These are phyloP conservation scores for Melierax canorus DNA, from an alignment of 2,113 vertebrate genomes.

Conservation along the genomic window DNA sequence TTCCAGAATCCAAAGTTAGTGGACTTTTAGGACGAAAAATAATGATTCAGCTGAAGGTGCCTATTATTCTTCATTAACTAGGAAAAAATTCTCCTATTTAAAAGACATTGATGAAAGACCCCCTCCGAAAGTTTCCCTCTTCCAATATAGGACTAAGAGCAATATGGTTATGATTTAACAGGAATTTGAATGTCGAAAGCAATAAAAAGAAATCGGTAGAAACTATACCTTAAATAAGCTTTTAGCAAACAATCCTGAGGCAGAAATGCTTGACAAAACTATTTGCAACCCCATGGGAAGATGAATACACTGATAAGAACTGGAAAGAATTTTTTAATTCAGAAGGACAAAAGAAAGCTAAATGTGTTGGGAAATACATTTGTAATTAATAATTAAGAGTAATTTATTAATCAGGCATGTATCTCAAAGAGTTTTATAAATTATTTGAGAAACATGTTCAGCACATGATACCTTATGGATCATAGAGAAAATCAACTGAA, in stretches of 20 bases:
- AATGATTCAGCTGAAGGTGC: background rate
- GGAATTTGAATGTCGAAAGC: background rate
- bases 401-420: background rate
- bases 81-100: background rate
- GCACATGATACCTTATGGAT: background rate
- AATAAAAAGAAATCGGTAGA: background rate
- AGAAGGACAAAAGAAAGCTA: background rate
- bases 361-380: background rate
- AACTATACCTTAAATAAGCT: background rate
- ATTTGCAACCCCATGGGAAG: background rate
- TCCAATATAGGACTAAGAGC: background rate
- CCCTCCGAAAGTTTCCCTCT: background rate
- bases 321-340: background rate
- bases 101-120: background rate
- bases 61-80: background rate
- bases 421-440: background rate
- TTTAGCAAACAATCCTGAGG: background rate
- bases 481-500: background rate
- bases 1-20: background rate
- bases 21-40: background rate
- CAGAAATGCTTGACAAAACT: background rate
- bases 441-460: background rate
- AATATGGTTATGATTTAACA: background rate
- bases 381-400: background rate
- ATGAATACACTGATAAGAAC: background rate